phyloP scores from a whole-genome alignment of 2,888 invertebrate species.

The Rutpela maculata region DNA sequence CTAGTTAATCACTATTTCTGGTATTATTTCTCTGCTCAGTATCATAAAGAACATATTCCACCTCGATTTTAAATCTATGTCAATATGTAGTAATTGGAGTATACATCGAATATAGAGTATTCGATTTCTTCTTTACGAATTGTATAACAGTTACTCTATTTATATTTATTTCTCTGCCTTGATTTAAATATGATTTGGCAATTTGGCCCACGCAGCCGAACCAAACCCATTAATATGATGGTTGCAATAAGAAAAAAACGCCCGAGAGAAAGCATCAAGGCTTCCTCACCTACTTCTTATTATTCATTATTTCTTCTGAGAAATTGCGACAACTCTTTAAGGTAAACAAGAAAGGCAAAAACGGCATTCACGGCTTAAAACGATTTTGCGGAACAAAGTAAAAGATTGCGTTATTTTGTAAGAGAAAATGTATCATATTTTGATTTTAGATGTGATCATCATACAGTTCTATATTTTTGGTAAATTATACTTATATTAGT shows the following conservation, averaged over 20 bases:
- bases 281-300: conserved; percentile 5
- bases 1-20: too few species aligned
- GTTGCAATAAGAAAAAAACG: neutral
- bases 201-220: neutral
- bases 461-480: too few species aligned
- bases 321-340: neutral
- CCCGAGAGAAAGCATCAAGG: conserved; percentile 3
- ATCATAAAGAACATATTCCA: too few species aligned
- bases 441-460: too few species aligned
- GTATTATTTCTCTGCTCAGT: too few species aligned
- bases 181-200: neutral
- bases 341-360: neutral
- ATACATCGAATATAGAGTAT: neutral
- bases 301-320: neutral
- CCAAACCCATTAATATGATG: neutral
- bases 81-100: too few species aligned
- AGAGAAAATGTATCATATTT: too few species aligned
- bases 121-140: neutral
- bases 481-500: too few species aligned
- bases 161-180: neutral
- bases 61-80: too few species aligned
- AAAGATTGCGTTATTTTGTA: too few species aligned
- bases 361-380: too few species aligned
- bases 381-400: too few species aligned
- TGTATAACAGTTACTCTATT: neutral